Evolutionary conservation across 2,797 vertebrate genomes (phyloP).

Genomic region (Adelosebastes latens): DNA sequence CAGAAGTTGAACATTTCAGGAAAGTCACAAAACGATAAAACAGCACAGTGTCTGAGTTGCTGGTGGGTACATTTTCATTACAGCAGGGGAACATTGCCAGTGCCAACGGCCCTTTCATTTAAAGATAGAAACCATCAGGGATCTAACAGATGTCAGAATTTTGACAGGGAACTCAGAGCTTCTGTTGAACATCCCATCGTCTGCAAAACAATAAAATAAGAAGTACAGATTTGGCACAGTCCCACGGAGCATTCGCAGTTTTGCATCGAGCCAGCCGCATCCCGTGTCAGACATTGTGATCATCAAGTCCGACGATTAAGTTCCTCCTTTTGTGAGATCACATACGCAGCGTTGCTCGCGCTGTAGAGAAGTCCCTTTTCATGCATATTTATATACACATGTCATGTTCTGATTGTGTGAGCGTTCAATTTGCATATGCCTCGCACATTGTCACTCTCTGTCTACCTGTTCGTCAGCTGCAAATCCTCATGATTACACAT

Average conservation of each 20-base stretch:
- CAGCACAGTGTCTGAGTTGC: conserved; percentile 7
- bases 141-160: conserved; percentile 43
- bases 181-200: conserved; percentile 36
- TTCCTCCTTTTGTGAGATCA: background rate
- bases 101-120: conserved; percentile 43
- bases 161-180: conserved; percentile 32
- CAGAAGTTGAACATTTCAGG: conserved; percentile 21
- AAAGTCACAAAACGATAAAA: conserved; percentile 29
- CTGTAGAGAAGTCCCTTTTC: conserved; percentile 4
- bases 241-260: conserved; percentile 8
- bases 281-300: conserved; percentile 14
- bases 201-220: conserved; percentile 35
- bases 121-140: conserved; percentile 46
- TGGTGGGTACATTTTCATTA: conserved; percentile 40
- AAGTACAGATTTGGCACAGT: conserved; percentile 27
- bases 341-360: background rate
- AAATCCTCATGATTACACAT: conserved; percentile 10
- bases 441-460: background rate
- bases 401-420: conserved; percentile 17
- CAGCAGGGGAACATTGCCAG: conserved; percentile 34
- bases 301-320: conserved; percentile 1
- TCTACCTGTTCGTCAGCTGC: background rate
- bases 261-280: conserved; percentile 27
- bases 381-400: conserved; percentile 43
- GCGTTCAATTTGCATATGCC: conserved; percentile 25